Conservation (phyloP, 2,888 invertebrate genomes). For the Synanthedon andrenaeformis region DNA sequence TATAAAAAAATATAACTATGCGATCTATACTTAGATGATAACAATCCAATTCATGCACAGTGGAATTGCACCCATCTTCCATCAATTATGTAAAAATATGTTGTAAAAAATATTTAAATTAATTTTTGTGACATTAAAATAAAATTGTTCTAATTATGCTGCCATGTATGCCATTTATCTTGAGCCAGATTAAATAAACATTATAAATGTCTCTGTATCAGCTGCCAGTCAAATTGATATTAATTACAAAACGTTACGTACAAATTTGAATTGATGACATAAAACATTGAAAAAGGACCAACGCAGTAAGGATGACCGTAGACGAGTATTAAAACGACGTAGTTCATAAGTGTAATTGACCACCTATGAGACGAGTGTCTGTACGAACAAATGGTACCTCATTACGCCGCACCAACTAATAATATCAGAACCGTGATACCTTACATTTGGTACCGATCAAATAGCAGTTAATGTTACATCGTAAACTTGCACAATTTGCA, state of each 20-base stretch:
- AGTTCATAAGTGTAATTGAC: background rate
- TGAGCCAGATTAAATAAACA: no score
- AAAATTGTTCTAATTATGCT: no score
- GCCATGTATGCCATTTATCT: no score
- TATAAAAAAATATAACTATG: no score
- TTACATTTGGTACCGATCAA: constrained; percentile 33
- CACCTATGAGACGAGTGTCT: constrained; percentile 2
- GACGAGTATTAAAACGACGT: background rate
- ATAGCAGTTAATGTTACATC: constrained; percentile 41
- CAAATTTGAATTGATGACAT: constrained; percentile 5
- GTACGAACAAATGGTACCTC: constrained; percentile 21
- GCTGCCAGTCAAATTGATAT: background rate
- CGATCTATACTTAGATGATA: no score
- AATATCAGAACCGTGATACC: constrained; percentile 11
- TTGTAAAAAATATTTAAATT: no score
- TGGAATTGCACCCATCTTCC: no score
- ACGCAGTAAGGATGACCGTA: background rate
- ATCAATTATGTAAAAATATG: no score
- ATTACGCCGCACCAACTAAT: constrained; percentile 5
- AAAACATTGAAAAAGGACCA: background rate
- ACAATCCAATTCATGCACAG: no score
- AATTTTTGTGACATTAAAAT: no score
- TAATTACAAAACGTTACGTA: background rate
- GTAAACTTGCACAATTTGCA: constrained; percentile 37
- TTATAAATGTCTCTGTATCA: background rate